Percentiles rank a stretch among this genome's conserved stretches.
phyloP scores from a whole-genome alignment of 1,140 invertebrate genomes.

The Solenopsis invicta region DNA sequence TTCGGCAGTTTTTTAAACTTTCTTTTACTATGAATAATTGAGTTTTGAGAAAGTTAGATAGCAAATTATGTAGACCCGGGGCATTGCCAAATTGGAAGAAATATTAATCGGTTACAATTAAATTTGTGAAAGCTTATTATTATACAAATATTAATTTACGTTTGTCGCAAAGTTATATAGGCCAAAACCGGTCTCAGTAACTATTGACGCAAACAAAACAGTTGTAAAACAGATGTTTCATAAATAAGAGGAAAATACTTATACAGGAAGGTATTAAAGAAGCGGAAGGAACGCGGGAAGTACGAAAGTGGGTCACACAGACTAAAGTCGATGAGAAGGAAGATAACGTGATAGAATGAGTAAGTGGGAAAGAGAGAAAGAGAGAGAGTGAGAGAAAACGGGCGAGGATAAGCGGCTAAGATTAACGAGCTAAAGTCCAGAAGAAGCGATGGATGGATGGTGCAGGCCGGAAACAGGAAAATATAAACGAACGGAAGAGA shows the following conservation, averaged over 20 bases:
- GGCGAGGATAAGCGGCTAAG: slow-evolving; percentile 50
- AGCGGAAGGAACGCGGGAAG: slow-evolving; percentile 28
- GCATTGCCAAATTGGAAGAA: background rate
- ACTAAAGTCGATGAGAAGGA: slow-evolving; percentile 51
- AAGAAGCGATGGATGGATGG: slow-evolving; percentile 59
- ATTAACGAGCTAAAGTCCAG: slow-evolving; percentile 60
- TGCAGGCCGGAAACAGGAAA: slow-evolving; percentile 62
- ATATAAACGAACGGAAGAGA: slow-evolving; percentile 53
- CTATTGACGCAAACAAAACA: slow-evolving; percentile 13
- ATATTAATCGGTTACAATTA: background rate
- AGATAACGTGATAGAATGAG: slow-evolving; percentile 32
- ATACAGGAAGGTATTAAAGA: slow-evolving; percentile 39
- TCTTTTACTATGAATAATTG: background rate
- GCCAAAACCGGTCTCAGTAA: background rate
- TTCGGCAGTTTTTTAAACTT: background rate
- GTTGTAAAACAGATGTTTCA: slow-evolving; percentile 26
- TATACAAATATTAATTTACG: slow-evolving; percentile 6
- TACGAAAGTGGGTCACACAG: slow-evolving; percentile 46
- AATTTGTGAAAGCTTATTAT: background rate
- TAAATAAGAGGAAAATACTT: slow-evolving; percentile 35
- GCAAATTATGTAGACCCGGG: background rate
- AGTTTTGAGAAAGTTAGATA: background rate
- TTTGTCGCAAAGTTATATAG: background rate
- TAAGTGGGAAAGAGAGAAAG: background rate
- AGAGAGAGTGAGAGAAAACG: background rate